Conservation (phyloP, 1,140 invertebrate species). For the Oedothorax gibbosus region DNA sequence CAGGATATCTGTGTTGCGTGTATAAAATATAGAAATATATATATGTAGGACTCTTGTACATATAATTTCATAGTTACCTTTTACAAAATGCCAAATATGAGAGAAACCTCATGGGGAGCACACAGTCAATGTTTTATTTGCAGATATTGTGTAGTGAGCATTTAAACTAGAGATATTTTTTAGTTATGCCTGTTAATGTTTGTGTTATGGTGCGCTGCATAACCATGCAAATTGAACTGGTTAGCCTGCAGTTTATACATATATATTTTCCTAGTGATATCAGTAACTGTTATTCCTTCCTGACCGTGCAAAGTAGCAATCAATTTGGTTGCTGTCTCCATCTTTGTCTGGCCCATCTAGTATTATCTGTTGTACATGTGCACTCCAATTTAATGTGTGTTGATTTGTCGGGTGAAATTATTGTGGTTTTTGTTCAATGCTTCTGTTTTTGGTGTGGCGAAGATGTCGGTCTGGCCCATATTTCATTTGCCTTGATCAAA, state of each 20-base stretch:
- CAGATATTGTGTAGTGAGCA: slow-evolving; percentile 55
- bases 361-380: slow-evolving; percentile 48
- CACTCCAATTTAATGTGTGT: slow-evolving; percentile 22
- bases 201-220: slow-evolving; percentile 50
- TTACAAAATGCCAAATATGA: slow-evolving; percentile 60
- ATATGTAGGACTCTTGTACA: slow-evolving; percentile 53
- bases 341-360: slow-evolving; percentile 35
- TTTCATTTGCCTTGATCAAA: slow-evolving; percentile 48
- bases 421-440: slow-evolving; percentile 37
- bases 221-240: slow-evolving; percentile 22
- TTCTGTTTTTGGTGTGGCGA: slow-evolving; percentile 25
- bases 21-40: slow-evolving; percentile 49
- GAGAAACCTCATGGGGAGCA: slow-evolving; percentile 51
- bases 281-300: slow-evolving; percentile 28
- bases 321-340: slow-evolving; percentile 23
- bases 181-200: slow-evolving; percentile 56
- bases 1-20: slow-evolving; percentile 49
- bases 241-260: slow-evolving; percentile 18
- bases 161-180: slow-evolving; percentile 53
- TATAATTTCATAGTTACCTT: slow-evolving; percentile 60
- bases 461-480: background rate
- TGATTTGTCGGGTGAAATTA: slow-evolving; percentile 47
- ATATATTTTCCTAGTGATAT: slow-evolving; percentile 34
- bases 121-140: slow-evolving; percentile 59
- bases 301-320: slow-evolving; percentile 18